A percentile compares a stretch with the other conserved stretches of the same genome.
Evolutionary conservation across 2,113 vertebrate genomes (phyloP).

Genomic region (Irena cyanogastra): DNA sequence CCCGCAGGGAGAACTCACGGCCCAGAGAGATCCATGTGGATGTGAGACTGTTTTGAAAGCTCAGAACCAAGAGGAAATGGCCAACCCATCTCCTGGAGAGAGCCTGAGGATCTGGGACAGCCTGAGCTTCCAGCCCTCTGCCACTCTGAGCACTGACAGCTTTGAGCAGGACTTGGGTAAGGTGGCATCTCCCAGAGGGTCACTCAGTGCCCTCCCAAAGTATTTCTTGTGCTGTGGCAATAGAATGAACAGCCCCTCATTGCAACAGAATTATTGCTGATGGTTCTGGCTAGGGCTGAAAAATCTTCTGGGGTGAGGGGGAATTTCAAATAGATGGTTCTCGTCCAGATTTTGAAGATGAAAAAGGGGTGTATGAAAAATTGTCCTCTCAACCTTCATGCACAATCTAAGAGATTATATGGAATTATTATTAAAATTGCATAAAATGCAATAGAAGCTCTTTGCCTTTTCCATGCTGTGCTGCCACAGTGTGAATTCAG

Average conservation of each 20-base stretch:
- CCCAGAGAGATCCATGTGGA: neutral
- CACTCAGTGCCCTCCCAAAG: neutral
- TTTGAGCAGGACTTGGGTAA: conserved; percentile 4
- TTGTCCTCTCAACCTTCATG: neutral
- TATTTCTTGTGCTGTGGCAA: neutral
- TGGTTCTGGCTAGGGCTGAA: neutral
- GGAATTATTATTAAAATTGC: neutral
- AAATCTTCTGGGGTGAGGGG: neutral
- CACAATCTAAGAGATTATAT: neutral
- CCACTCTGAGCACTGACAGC: neutral
- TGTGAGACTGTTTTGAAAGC: neutral
- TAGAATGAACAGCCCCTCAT: neutral
- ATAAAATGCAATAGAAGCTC: neutral
- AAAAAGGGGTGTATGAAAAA: neutral
- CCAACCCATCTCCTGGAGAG: neutral
- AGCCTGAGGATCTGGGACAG: neutral
- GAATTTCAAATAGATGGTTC: neutral
- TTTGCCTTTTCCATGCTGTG: neutral
- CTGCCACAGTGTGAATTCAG: neutral
- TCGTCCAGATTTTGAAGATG: rapidly evolving
- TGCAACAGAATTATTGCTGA: neutral
- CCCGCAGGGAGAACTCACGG: neutral
- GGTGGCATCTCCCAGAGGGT: neutral
- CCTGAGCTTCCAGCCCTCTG: neutral
- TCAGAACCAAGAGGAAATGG: neutral